Conservation (phyloP, 2,113 vertebrate genomes). For the Aspidoscelis tigris region DNA sequence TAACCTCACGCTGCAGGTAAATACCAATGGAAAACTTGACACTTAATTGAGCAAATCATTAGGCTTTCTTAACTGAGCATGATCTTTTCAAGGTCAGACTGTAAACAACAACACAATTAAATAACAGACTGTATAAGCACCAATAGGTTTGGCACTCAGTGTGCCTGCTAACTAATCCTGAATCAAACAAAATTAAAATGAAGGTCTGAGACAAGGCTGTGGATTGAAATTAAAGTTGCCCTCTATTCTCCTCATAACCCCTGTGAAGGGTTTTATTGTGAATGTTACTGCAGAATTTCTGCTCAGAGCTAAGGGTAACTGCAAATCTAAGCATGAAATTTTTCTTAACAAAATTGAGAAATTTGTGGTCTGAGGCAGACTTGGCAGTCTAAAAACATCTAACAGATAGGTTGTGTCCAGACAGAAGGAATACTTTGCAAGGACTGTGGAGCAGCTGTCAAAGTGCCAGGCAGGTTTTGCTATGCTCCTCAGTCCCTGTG, state of each 20-base stretch:
- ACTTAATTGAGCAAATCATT: not conserved
- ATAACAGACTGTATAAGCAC: not conserved
- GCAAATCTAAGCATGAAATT: not conserved
- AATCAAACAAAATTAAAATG: not conserved
- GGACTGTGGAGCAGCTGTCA: too few species aligned
- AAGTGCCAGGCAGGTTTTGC: too few species aligned
- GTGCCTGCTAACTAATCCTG: not conserved
- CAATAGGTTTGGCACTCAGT: not conserved
- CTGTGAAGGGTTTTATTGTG: not conserved
- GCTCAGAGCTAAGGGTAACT: not conserved
- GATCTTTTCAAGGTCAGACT: not conserved
- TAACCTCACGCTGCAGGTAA: not conserved
- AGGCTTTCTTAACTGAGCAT: not conserved
- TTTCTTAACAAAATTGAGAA: not conserved
- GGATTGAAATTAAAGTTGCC: not conserved
- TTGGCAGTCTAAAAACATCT: not conserved
- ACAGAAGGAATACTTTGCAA: too few species aligned
- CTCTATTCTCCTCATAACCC: not conserved
- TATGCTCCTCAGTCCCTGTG: too few species aligned
- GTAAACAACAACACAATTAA: not conserved
- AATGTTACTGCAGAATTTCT: not conserved
- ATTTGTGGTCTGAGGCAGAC: not conserved
- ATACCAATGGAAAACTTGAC: not conserved
- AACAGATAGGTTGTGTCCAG: too few species aligned
- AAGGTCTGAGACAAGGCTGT: not conserved